Evolutionary conservation across 2,113 vertebrate genomes (phyloP), one percentile per base, ranked within the genome.

Genomic region (Campylomormyrus numenius): DNA sequence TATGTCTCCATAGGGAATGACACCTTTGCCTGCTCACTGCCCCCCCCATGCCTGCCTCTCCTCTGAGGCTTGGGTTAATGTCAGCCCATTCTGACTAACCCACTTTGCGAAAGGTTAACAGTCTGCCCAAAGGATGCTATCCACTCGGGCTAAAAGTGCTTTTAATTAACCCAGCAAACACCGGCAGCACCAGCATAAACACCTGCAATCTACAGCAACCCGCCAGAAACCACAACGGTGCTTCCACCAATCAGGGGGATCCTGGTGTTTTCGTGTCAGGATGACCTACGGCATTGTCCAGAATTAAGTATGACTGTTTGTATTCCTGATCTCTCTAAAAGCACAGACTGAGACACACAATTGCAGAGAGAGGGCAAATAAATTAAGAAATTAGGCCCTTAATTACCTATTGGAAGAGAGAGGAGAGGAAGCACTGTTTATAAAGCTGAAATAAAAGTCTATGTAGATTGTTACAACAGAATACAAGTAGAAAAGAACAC

Each of bases 81-180:
- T 66, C 87, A 88, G 31, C 49, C 52, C 87, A 45, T 62, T 66
- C 15, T 58, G 31, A 88, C 31, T 66, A 53, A 53, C 85, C 85
- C 48, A 53, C 56, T 88, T 35, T 88, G 31, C 19, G 21, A 88
- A 88, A 88, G 87, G 87, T 88, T 88, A 88, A 62, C 31, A 45
- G 56, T 66, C 35, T 45, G 87, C 56, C 53, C 53, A 58, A 70
- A 13, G 87, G 87, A 39, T 62, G 53, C 46, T 21, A 88, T 45
- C 87, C 58, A 88, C 87, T 58, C 87, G 5, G 17, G 9, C 39
- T 45, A 24, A 42, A 88, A 62, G 87, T 66, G 35, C 35, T 88
- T 88, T 88, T 45, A 88, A 88, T 88, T 24, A 62, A 88, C 87
- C 52, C 87, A n/a, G 50, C 35, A 21, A 58, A 19, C 87, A 88